Conservation (phyloP, 2,113 vertebrate genomes). For the Platichthys stellatus region DNA sequence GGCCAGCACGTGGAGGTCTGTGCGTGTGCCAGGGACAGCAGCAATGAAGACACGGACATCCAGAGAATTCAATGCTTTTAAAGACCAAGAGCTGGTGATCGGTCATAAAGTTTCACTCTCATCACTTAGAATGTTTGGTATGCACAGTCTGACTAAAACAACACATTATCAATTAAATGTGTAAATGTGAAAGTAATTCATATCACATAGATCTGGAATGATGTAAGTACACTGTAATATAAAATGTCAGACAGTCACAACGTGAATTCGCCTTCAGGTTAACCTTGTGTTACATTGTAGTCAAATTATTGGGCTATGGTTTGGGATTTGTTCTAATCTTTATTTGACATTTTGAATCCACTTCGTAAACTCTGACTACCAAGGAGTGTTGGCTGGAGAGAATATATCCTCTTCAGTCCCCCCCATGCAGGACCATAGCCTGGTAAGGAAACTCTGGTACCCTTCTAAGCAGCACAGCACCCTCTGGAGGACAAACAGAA, state of each 20-base stretch:
- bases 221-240: background rate
- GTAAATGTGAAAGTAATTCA: background rate
- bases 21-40: background rate
- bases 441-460: background rate
- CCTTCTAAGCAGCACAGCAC: slow-evolving; percentile 36
- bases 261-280: too few species aligned
- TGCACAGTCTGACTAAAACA: background rate
- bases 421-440: background rate
- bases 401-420: too few species aligned
- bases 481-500: slow-evolving; percentile 54
- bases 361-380: background rate
- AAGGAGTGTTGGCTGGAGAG: background rate
- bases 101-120: background rate
- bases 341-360: background rate
- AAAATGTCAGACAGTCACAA: background rate
- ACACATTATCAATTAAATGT: background rate
- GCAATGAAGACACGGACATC: slow-evolving; percentile 1
- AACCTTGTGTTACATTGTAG: background rate
- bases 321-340: background rate
- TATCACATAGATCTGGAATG: background rate
- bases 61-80: slow-evolving; percentile 20
- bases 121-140: slow-evolving; percentile 7
- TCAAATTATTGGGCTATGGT: background rate
- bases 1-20: slow-evolving; percentile 7
- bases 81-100: background rate